A percentile compares a stretch with the other conserved stretches of the same genome.
These are phyloP conservation scores for Sarcoramphus papa DNA, from an alignment of 2,797 vertebrate species.

Conservation along the genomic window DNA sequence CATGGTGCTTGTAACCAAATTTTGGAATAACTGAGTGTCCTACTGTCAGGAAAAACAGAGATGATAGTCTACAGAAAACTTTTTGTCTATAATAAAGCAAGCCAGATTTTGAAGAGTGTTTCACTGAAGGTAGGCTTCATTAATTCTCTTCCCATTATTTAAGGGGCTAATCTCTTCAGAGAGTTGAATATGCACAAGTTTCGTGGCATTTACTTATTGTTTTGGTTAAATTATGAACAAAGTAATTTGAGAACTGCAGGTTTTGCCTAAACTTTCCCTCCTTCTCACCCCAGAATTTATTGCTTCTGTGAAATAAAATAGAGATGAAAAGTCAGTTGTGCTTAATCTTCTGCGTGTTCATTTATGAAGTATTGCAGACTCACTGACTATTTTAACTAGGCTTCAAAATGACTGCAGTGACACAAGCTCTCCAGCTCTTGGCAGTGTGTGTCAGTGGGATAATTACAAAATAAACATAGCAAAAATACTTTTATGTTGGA, in stretches of 20 bases:
- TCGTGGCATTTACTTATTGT: background rate
- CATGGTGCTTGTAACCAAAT: slow-evolving; percentile 11
- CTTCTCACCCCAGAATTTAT: background rate
- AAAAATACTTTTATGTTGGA: background rate
- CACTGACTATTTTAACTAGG: background rate
- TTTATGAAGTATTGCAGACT: background rate
- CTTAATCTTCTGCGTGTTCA: background rate
- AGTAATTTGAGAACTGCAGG: background rate
- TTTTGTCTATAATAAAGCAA: background rate
- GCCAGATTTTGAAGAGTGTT: background rate
- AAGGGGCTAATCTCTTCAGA: background rate
- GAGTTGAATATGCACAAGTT: background rate
- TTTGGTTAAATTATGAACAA: slow-evolving; percentile 2
- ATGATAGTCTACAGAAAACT: background rate
- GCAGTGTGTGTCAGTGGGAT: background rate
- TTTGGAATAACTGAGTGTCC: background rate
- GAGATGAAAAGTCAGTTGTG: background rate
- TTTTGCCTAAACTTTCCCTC: background rate
- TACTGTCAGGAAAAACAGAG: background rate
- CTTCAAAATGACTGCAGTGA: background rate
- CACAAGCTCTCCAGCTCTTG: background rate
- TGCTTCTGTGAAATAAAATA: slow-evolving; percentile 44
- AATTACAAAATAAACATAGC: slow-evolving; percentile 6
- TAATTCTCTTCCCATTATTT: background rate
- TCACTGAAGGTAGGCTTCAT: background rate